Conservation (phyloP, 2,888 invertebrate genomes). For the Chloromyia formosa region DNA sequence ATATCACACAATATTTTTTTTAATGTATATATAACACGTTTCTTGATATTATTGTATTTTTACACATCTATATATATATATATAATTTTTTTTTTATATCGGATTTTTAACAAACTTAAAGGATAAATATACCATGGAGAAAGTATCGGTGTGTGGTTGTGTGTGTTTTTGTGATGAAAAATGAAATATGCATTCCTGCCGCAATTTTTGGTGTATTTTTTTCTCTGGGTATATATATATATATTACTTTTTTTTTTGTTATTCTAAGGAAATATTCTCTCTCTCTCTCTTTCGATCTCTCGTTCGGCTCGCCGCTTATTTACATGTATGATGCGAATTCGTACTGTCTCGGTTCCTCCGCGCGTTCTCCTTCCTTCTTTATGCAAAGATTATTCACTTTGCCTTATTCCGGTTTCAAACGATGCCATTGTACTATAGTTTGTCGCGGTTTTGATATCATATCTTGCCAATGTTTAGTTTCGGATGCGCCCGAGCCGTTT, state of each 20-base stretch:
- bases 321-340: too few species aligned
- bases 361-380: too few species aligned
- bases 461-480: slow-evolving; percentile 98
- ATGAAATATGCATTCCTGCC: slow-evolving; percentile 32
- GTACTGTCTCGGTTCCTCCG: too few species aligned
- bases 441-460: slow-evolving; percentile 97
- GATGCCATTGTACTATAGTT: slow-evolving; percentile 96
- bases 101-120: background rate
- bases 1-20: too few species aligned
- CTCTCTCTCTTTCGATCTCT: too few species aligned
- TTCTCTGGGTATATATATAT: background rate
- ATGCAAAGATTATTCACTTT: too few species aligned
- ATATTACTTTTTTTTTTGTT: too few species aligned
- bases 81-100: background rate
- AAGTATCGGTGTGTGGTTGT: too few species aligned
- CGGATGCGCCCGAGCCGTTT: slow-evolving; percentile 92
- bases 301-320: too few species aligned
- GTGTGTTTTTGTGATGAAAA: background rate
- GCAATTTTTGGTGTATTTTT: slow-evolving; percentile 37
- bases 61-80: background rate
- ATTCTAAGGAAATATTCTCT: too few species aligned
- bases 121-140: background rate
- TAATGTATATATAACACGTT: background rate
- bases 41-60: background rate
- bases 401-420: slow-evolving; percentile 88